Conservation (phyloP, 2,113 vertebrate species). For the Hypanus sabinus region DNA sequence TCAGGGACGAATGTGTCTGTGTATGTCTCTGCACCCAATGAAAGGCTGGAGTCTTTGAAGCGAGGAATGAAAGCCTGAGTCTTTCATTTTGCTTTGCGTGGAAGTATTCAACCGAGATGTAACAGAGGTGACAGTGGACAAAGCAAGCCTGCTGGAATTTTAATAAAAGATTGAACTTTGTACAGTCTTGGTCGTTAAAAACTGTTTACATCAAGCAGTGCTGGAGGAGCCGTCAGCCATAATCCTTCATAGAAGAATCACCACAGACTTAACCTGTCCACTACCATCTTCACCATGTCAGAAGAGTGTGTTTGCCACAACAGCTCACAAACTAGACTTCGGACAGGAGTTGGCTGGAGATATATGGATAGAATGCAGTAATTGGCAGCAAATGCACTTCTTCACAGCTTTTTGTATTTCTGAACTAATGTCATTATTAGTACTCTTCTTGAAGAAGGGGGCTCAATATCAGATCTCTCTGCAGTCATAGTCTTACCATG, state of each 20-base stretch:
- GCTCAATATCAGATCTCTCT: neutral
- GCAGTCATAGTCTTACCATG: neutral
- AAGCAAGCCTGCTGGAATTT: neutral
- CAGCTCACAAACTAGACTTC: neutral
- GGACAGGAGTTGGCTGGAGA: neutral
- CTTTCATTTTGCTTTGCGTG: neutral
- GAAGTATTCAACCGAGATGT: neutral
- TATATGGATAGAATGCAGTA: neutral
- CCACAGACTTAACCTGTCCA: slow-evolving; percentile 19
- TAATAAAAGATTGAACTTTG: slow-evolving; percentile 23
- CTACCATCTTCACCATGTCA: slow-evolving; percentile 19
- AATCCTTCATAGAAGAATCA: neutral
- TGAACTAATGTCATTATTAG: neutral
- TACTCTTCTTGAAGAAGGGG: neutral
- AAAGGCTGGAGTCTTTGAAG: neutral
- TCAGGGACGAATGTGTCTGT: neutral
- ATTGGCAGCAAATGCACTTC: neutral
- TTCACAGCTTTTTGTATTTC: neutral
- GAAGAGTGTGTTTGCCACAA: neutral
- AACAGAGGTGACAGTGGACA: slow-evolving; percentile 19
- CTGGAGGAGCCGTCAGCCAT: neutral
- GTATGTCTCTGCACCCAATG: neutral
- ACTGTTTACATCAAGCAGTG: slow-evolving; percentile 16
- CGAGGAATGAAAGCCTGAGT: neutral
- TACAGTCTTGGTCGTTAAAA: slow-evolving; percentile 22